Evolutionary conservation across 2,888 invertebrate genomes (phyloP).

Genomic region (Dynastes maya): DNA sequence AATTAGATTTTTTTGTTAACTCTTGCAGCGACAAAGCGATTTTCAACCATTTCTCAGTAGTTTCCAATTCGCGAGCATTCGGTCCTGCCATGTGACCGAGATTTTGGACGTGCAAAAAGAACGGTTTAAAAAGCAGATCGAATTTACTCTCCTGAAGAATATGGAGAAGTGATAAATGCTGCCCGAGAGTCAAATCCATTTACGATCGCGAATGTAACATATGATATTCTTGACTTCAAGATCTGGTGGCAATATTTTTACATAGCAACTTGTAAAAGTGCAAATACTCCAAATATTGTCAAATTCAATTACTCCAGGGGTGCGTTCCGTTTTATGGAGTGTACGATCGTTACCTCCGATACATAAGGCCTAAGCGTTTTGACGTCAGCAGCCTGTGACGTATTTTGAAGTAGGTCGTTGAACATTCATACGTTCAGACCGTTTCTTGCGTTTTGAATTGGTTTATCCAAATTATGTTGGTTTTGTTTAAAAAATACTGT

Average conservation of each 20-base stretch:
- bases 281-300: not conserved
- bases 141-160: not conserved
- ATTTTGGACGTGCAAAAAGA: not conserved
- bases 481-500: too few relatives aligned
- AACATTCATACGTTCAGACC: too few relatives aligned
- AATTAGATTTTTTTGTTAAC: not conserved
- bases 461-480: too few relatives aligned
- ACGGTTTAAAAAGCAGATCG: not conserved
- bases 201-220: not conserved
- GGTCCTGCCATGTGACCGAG: not conserved
- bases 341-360: too few relatives aligned
- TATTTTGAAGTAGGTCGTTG: too few relatives aligned
- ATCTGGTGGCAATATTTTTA: not conserved
- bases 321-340: too few relatives aligned
- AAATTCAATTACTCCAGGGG: not conserved
- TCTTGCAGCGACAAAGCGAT: not conserved
- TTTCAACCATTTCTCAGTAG: not conserved
- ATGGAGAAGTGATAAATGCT: not conserved
- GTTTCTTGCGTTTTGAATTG: too few relatives aligned
- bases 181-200: not conserved
- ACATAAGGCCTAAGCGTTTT: too few relatives aligned
- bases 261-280: not conserved
- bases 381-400: too few relatives aligned
- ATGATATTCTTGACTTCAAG: not conserved
- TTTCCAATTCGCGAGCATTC: not conserved